Evolutionary conservation across 2,888 invertebrate species (phyloP).

Genomic region (Cabera pusaria): DNA sequence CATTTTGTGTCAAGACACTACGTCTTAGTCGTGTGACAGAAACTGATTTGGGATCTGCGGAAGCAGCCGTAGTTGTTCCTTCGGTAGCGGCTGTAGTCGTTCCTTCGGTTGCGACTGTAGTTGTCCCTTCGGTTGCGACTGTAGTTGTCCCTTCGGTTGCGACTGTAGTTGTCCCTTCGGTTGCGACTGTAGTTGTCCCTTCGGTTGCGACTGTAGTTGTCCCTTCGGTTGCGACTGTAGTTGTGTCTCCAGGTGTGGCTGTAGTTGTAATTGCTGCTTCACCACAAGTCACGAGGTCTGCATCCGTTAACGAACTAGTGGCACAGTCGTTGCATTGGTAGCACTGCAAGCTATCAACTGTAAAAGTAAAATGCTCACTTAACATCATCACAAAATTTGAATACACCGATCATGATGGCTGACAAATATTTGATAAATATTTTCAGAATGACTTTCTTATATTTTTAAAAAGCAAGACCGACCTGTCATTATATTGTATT

Average conservation of each 20-base stretch:
- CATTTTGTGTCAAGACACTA: conserved; percentile 3
- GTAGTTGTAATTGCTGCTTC: conserved; percentile 7
- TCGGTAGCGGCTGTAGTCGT: not conserved
- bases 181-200: not conserved
- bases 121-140: conserved; percentile 3
- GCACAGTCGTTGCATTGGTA: conserved; percentile 43
- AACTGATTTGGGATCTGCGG: too few relatives aligned
- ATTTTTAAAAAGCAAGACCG: too few relatives aligned
- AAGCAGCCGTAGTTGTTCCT: too few relatives aligned
- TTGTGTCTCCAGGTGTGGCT: conserved; percentile 1
- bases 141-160: too few relatives aligned
- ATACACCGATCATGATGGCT: too few relatives aligned
- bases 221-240: conserved; percentile 6
- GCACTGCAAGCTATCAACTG: conserved; percentile 47
- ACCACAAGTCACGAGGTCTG: conserved; percentile 35
- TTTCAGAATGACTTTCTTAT: too few relatives aligned
- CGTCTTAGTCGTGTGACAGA: conserved; percentile 11
- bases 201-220: conserved; percentile 1
- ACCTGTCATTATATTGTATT: too few relatives aligned
- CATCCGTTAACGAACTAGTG: conserved; percentile 13
- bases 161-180: too few relatives aligned
- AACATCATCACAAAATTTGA: too few relatives aligned
- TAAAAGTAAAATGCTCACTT: conserved; percentile 28
- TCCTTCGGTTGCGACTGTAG: conserved; percentile 6
- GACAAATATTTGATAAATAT: too few relatives aligned